These are phyloP conservation scores for Carposina sasakii DNA, from an alignment of 1,140 invertebrate genomes.

Conservation along the genomic window DNA sequence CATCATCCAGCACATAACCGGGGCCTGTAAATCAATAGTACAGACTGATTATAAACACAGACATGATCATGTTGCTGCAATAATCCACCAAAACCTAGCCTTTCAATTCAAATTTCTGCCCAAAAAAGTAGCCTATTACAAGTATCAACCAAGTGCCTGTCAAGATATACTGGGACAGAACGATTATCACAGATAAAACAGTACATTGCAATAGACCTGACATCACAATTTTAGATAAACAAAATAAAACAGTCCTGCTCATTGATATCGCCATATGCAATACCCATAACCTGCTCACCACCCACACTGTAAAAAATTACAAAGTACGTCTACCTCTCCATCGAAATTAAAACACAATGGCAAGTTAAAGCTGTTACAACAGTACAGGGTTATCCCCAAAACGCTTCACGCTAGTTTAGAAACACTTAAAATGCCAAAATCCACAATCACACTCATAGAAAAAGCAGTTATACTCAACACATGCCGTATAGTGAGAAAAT, in stretches of 20 bases:
- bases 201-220: not conserved
- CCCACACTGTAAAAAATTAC: not conserved
- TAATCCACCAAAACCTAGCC: not conserved
- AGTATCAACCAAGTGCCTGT: not conserved
- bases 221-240: not conserved
- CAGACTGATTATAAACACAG: not conserved
- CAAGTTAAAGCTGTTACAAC: not conserved
- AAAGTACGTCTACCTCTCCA: no score
- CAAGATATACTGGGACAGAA: not conserved
- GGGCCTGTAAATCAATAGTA: not conserved
- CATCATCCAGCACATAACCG: not conserved
- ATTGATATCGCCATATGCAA: not conserved
- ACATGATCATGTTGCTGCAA: not conserved
- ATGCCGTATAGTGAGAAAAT: not conserved
- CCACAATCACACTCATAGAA: not conserved
- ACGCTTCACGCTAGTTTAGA: not conserved
- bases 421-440: not conserved
- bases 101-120: not conserved
- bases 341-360: not conserved
- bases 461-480: not conserved
- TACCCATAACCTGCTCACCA: not conserved
- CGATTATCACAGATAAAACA: not conserved
- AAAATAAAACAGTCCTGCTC: not conserved
- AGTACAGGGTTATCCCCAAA: not conserved
- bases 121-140: not conserved